phyloP scores from a whole-genome alignment of 92 coral and sea anemone genomes.

The Diadumene lineata region DNA sequence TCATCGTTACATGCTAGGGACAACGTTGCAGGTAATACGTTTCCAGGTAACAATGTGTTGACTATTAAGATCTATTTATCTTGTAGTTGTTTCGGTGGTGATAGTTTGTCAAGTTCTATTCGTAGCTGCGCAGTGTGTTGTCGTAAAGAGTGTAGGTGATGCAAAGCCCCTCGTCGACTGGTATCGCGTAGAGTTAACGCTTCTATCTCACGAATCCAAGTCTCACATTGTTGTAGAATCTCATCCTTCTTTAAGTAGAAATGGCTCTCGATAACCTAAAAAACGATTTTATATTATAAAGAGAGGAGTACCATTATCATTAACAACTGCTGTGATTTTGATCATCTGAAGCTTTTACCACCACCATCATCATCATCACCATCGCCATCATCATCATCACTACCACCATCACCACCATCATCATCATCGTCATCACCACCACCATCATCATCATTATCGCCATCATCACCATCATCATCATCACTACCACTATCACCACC shows the following conservation, averaged over 20 bases:
- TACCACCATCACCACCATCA: neutral
- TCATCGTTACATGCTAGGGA: too few relatives aligned
- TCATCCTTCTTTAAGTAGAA: slow-evolving; percentile 96
- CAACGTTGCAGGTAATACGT: slow-evolving; percentile 1
- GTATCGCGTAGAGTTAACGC: slow-evolving; percentile 64
- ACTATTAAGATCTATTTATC: neutral
- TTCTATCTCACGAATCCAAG: slow-evolving; percentile 92
- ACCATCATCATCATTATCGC: neutral
- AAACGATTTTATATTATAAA: too few relatives aligned
- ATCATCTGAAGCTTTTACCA: too few relatives aligned
- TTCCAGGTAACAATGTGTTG: neutral
- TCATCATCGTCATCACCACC: neutral
- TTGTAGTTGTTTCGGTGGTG: slow-evolving; percentile 47
- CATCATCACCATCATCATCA: neutral
- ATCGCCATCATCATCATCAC: neutral
- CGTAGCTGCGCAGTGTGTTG: slow-evolving; percentile 83
- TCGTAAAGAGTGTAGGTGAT: slow-evolving; percentile 86
- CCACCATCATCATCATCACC: neutral
- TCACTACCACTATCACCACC: neutral
- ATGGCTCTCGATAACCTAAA: slow-evolving; percentile 92
- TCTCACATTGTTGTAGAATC: slow-evolving; percentile 83
- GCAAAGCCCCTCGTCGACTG: slow-evolving; percentile 85
- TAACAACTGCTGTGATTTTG: too few relatives aligned
- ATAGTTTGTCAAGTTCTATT: slow-evolving; percentile 76
- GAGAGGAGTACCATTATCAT: too few relatives aligned